Evolutionary conservation across 2,888 invertebrate species (phyloP), one percentile per base, ranked within the genome.

Genomic region (Sinelater perroti): DNA sequence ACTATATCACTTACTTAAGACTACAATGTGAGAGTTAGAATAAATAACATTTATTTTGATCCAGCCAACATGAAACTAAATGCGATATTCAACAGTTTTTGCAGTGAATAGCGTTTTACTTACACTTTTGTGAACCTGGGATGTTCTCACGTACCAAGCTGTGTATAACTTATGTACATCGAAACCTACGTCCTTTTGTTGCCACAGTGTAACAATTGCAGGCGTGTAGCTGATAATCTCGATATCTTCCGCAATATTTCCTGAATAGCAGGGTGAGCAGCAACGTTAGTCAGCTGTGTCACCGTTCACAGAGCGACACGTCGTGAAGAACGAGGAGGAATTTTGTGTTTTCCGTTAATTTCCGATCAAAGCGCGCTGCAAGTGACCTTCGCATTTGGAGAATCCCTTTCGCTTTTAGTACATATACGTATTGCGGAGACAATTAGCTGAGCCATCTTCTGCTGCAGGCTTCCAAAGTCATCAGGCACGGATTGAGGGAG

Each of bases 361-460:
- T 38, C 11, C 13, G 20, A 38, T 38, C 24, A 38, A 21, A 38
- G 24, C 24, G 24, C 17, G 10, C 20, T 7, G 5, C 14, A 8
- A 38, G 10, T 38, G 28, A 44, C 44, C 44, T 44, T 44, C 44
- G 28, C 44, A 44, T 44, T 44, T 44, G 13, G 44, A 44, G 44
- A 44, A 16, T 28, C 44, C 24, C 14, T 28, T 44, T 28, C 44
- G 17, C 8, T 44, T 44, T 17, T 13, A 13, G 16, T n/a, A 28
- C 17, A 24, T 26, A 44, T 21, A 14, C 14, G 7, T 8, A 44
- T n/a, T 28, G 44, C 26, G 14, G 28, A 17, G 14, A 44, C 44
- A 44, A 44, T 38, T 38, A 38, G 38, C 10, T n/a, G 44, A 28
- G 44, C 44, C 44, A 28, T 44, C 44, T 44, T 44, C 28, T 24